Evolutionary conservation across 2,888 invertebrate species (phyloP).

Genomic region (Drosophila greeni): DNA sequence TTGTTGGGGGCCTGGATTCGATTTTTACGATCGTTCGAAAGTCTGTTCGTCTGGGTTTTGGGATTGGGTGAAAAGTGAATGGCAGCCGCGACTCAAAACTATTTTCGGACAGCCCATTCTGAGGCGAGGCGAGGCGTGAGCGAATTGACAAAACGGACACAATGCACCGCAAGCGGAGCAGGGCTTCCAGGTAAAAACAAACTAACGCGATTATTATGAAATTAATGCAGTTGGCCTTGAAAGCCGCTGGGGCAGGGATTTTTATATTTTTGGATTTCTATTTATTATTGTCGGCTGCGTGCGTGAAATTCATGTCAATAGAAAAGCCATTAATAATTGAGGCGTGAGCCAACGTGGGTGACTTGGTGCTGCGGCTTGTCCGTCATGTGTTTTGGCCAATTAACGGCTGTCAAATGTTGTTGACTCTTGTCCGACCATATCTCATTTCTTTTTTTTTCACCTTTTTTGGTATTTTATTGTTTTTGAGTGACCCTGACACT

Average conservation of each 20-base stretch:
- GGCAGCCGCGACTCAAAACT: constrained; percentile 53
- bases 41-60: constrained; percentile 54
- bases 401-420: constrained; percentile 72
- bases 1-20: constrained; percentile 46
- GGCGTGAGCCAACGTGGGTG: constrained; percentile 43
- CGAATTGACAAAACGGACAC: constrained; percentile 48
- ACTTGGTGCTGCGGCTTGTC: constrained; percentile 44
- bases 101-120: constrained; percentile 41
- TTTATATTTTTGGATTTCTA: constrained; percentile 12
- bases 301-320: constrained; percentile 70
- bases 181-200: constrained; percentile 24
- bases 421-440: constrained; percentile 52
- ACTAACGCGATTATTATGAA: constrained; percentile 59
- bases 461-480: constrained; percentile 7
- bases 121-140: constrained; percentile 46
- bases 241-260: constrained; percentile 44
- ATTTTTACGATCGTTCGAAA: constrained; percentile 64
- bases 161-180: constrained; percentile 47
- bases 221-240: constrained; percentile 71
- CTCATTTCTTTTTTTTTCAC: constrained; percentile 9
- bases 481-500: constrained; percentile 15
- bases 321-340: constrained; percentile 66
- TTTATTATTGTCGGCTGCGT: constrained; percentile 45
- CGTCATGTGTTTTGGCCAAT: constrained; percentile 60
- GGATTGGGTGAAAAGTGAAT: constrained; percentile 70